These are phyloP conservation scores for Brachyptera risi DNA, from an alignment of 2,888 invertebrate species.

Conservation along the genomic window DNA sequence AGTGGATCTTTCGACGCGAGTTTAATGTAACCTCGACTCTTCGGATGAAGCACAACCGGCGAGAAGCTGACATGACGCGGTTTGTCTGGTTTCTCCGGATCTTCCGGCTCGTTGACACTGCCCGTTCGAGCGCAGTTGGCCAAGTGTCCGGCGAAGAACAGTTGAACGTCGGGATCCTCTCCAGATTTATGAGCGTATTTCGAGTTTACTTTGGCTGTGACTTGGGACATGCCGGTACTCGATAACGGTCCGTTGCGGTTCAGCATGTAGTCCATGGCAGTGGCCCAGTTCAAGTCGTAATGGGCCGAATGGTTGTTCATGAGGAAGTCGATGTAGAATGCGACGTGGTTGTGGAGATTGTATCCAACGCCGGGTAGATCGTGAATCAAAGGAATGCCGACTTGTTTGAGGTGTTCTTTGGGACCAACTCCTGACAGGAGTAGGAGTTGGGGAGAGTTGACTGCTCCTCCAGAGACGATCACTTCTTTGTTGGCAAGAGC, in stretches of 20 bases:
- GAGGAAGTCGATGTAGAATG: conserved; percentile 55
- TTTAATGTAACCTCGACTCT: conserved; percentile 59
- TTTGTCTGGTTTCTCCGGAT: conserved; percentile 41
- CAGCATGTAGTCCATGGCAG: conserved; percentile 57
- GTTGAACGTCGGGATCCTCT: conserved; percentile 62
- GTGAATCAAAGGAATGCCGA: conserved; percentile 56
- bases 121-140: conserved; percentile 57
- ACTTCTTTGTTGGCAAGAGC: conserved; percentile 52
- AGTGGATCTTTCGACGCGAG: conserved; percentile 64
- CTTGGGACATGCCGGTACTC: conserved; percentile 61
- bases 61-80: conserved; percentile 45
- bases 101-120: conserved; percentile 44
- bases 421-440: conserved; percentile 65
- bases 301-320: conserved; percentile 39
- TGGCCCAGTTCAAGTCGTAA: conserved; percentile 58
- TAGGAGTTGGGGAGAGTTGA: conserved; percentile 64
- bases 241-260: conserved; percentile 59
- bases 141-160: conserved; percentile 62
- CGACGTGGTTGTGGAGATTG: conserved; percentile 66
- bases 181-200: conserved; percentile 50
- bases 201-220: conserved; percentile 59
- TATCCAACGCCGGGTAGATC: conserved; percentile 65
- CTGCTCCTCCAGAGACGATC: conserved; percentile 58
- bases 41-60: conserved; percentile 61
- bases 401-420: conserved; percentile 53